Evolutionary conservation across 2,888 invertebrate genomes (phyloP), one percentile per base, ranked within the genome.

Genomic region (Andrena camellia): DNA sequence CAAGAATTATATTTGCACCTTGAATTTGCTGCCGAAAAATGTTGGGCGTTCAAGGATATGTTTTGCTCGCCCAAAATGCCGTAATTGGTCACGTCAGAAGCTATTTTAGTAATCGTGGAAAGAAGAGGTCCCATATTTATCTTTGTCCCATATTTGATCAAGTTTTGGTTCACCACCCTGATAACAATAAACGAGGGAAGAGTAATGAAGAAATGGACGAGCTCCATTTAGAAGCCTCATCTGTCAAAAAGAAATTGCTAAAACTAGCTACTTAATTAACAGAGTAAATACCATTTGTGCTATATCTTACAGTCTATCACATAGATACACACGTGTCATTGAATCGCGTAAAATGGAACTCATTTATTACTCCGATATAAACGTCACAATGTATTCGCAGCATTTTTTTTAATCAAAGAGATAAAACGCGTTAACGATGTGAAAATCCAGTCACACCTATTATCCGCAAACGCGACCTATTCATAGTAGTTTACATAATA

Each of bases 201-300:
- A 66, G 17, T 29, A 59, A 29, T 13, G 42, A 6, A 20, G 33
- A 52, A 69, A 35, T 52, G 66, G 33, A 48, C 50, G 59, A 33
- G 23, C 33, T 50, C 35, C 8, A 54, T 20, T 7, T 8, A 50
- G 8, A 10, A 66, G 63, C 60, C 68, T 74, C 60, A 60, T 84
- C 54, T 74, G 54, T 26, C 17, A 23, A 2, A 26, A 64, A 62
- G 63, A 84, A 75, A 31, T 57, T 57, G 10, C 42, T 17, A 67
- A n/a, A 52, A 26, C 42, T 13, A 42, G 54, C 23, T 23, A 42
- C 50, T 23, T 69, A 50, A 83, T 42, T 17, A 66, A 57, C 54
- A 33, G 7, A 42, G 23, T 52, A 67, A n/a, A 62, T 17, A 64
- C 13, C 52, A 13, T 52, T 17, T 67, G 17, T 3, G 17, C 48